Conservation (phyloP, 2,113 vertebrate genomes). For the Arvicanthis niloticus region DNA sequence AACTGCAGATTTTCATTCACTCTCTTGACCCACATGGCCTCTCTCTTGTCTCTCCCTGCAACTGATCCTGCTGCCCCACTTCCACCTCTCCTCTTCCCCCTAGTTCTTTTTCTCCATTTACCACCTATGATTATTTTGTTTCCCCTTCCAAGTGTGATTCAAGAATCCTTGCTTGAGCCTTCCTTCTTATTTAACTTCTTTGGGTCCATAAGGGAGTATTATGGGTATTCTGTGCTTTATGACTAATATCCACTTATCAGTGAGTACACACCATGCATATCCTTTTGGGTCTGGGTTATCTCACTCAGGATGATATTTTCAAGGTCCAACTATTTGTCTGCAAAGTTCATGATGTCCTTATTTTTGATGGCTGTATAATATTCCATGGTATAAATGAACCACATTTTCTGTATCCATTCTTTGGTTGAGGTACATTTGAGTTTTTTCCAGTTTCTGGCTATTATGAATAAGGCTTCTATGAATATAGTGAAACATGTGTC, state of each 20-base stretch:
- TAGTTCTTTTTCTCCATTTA: too few species aligned
- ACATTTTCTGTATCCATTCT: background rate
- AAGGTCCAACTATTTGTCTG: background rate
- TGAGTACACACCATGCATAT: background rate
- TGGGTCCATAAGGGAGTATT: background rate
- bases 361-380: background rate
- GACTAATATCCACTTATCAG: background rate
- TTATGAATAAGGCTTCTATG: background rate
- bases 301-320: background rate
- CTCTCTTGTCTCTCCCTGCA: too few species aligned
- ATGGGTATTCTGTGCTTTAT: background rate
- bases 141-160: too few species aligned
- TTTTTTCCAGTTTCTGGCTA: background rate
- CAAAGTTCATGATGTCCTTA: background rate
- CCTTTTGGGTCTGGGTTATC: background rate
- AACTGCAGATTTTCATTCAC: too few species aligned
- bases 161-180: background rate
- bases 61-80: too few species aligned
- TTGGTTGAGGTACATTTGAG: background rate
- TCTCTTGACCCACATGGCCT: too few species aligned
- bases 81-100: too few species aligned
- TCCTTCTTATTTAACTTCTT: too few species aligned
- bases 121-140: too few species aligned
- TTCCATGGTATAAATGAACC: background rate
- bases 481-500: background rate